Evolutionary conservation across 1,140 invertebrate genomes (phyloP).

Genomic region (Ceratoteleas bidentatus): DNA sequence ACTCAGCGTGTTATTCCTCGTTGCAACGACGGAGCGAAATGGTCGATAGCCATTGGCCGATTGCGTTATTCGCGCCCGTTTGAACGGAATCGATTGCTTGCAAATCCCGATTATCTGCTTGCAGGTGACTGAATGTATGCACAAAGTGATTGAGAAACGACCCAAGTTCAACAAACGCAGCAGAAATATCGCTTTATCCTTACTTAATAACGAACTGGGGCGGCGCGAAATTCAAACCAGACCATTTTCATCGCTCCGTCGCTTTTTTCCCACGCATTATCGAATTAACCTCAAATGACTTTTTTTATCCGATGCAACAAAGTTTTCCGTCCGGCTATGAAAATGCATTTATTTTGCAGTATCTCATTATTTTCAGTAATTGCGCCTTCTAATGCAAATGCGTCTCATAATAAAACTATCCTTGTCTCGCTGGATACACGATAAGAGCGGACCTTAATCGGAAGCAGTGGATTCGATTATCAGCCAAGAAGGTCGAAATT

Average conservation of each 20-base stretch:
- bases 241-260: not conserved
- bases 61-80: slow-evolving; percentile 59
- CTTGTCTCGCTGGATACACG: slow-evolving; percentile 49
- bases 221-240: slow-evolving; percentile 9
- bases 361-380: slow-evolving; percentile 49
- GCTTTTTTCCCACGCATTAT: not conserved
- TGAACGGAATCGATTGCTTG: slow-evolving; percentile 58
- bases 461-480: slow-evolving; percentile 67
- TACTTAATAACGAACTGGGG: slow-evolving; percentile 24
- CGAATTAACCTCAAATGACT: slow-evolving; percentile 21
- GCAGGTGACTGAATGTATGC: slow-evolving; percentile 57
- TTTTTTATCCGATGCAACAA: slow-evolving; percentile 14
- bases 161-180: slow-evolving; percentile 41
- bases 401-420: slow-evolving; percentile 51
- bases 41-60: slow-evolving; percentile 49
- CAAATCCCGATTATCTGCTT: slow-evolving; percentile 62
- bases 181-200: slow-evolving; percentile 27
- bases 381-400: slow-evolving; percentile 49
- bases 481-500: slow-evolving; percentile 67
- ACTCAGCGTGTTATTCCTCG: slow-evolving; percentile 46
- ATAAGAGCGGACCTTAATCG: slow-evolving; percentile 62
- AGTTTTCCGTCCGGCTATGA: slow-evolving; percentile 4
- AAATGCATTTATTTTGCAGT: slow-evolving; percentile 42
- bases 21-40: slow-evolving; percentile 39
- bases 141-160: slow-evolving; percentile 55